A percentile compares a stretch with the other conserved stretches of the same genome.
phyloP scores from a whole-genome alignment of 2,888 invertebrate genomes.

The Camponotus fellah region DNA sequence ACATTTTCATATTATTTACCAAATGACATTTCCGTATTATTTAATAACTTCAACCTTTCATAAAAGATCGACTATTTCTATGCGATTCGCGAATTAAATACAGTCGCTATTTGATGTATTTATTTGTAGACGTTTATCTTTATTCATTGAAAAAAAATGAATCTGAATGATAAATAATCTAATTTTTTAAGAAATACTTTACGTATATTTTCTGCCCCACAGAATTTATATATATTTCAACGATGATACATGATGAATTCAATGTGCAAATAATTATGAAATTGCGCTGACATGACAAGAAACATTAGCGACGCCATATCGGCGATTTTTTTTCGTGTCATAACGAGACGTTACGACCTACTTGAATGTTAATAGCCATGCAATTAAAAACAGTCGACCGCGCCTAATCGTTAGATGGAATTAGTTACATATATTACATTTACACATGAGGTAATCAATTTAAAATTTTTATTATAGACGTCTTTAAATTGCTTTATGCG shows the following conservation, averaged over 20 bases:
- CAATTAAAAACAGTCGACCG: slow-evolving; percentile 70
- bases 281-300: background rate
- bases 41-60: background rate
- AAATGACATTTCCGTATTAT: background rate
- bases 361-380: slow-evolving; percentile 44
- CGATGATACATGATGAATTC: background rate
- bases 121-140: background rate
- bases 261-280: slow-evolving; percentile 15
- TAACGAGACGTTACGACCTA: background rate
- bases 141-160: background rate
- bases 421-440: slow-evolving; percentile 63
- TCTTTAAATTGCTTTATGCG: background rate
- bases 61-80: background rate
- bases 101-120: background rate
- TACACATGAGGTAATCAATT: slow-evolving; percentile 63
- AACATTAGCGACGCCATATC: background rate
- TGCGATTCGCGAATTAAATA: background rate
- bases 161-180: background rate
- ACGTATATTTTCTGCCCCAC: background rate
- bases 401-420: slow-evolving; percentile 70
- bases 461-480: slow-evolving; percentile 37
- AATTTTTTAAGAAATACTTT: background rate
- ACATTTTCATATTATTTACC: background rate
- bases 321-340: background rate
- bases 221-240: background rate